Evolutionary conservation across 2,113 vertebrate genomes (phyloP).

Genomic region (Passer montanus): DNA sequence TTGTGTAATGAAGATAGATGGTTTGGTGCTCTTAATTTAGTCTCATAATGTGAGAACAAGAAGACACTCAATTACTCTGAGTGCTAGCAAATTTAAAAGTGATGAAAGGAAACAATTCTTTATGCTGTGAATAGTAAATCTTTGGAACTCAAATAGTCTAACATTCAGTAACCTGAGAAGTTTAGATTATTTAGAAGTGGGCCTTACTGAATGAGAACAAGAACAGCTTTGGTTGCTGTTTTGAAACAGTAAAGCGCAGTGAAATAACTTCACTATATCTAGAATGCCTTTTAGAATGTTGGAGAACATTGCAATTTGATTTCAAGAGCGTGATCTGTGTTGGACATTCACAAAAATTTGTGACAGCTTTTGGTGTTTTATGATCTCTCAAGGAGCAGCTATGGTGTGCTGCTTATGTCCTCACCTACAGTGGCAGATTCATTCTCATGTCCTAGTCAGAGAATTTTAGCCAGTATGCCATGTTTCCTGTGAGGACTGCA

Average conservation of each 20-base stretch:
- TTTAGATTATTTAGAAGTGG: not conserved
- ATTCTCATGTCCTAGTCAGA: not conserved
- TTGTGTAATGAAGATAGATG: conserved; percentile 59
- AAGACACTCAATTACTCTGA: conserved; percentile 36
- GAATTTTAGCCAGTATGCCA: not conserved
- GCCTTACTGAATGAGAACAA: not conserved
- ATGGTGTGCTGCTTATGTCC: not conserved
- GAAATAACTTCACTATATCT: not conserved
- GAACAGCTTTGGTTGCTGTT: not conserved
- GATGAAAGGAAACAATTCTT: conserved; percentile 52
- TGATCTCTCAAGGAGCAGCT: not conserved
- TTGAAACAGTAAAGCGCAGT: not conserved
- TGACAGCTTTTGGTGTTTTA: not conserved
- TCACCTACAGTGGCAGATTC: not conserved
- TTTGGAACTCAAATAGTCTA: not conserved
- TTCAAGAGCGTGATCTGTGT: not conserved
- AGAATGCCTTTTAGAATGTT: not conserved
- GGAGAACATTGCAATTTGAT: not conserved
- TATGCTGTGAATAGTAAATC: conserved; percentile 4
- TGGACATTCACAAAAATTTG: not conserved
- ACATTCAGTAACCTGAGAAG: not conserved
- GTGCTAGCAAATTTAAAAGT: conserved; percentile 30
- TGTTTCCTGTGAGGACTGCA: not conserved
- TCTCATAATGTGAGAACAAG: conserved; percentile 47
- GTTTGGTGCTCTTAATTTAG: conserved; percentile 36